A percentile compares a stretch with the other conserved stretches of the same genome.
phyloP scores from a whole-genome alignment of 1,140 invertebrate genomes.

The Mesaphorura yosii region DNA sequence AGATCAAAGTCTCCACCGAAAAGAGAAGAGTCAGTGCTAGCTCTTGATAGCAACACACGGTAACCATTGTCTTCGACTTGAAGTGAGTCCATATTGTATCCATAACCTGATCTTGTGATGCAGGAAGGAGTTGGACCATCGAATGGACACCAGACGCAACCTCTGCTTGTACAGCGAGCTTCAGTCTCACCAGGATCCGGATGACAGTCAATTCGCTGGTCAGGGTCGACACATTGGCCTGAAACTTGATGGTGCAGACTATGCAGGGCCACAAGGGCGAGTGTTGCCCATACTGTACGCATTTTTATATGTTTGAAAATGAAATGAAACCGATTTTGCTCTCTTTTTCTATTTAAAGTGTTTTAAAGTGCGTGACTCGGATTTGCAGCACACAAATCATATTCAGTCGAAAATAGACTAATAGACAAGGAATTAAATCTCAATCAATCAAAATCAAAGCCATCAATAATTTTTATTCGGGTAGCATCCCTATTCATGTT shows the following conservation, averaged over 20 bases:
- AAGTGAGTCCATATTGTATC: conserved; percentile 2
- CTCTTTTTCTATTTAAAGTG: too few species aligned
- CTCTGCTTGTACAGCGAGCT: background rate
- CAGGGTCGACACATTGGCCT: background rate
- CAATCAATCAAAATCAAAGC: too few species aligned
- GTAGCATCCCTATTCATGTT: too few species aligned
- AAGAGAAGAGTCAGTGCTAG: background rate
- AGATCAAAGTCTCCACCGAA: conserved; percentile 2
- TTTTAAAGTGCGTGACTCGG: too few species aligned
- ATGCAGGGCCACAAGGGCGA: too few species aligned
- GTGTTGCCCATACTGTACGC: too few species aligned
- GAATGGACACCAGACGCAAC: conserved; percentile 4
- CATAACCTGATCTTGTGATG: background rate
- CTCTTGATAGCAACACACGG: background rate
- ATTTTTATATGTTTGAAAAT: too few species aligned
- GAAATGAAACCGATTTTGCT: too few species aligned
- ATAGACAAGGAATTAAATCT: too few species aligned
- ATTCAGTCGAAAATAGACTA: too few species aligned
- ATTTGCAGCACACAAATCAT: too few species aligned
- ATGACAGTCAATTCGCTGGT: conserved; percentile 1
- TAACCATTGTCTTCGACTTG: background rate
- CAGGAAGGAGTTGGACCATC: background rate
- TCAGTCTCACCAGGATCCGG: background rate
- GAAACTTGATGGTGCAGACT: background rate
- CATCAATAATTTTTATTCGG: too few species aligned